Base-by-base conservation (phyloP, 2,888 invertebrate genomes). In the Halictus quadricinctus region DNA sequence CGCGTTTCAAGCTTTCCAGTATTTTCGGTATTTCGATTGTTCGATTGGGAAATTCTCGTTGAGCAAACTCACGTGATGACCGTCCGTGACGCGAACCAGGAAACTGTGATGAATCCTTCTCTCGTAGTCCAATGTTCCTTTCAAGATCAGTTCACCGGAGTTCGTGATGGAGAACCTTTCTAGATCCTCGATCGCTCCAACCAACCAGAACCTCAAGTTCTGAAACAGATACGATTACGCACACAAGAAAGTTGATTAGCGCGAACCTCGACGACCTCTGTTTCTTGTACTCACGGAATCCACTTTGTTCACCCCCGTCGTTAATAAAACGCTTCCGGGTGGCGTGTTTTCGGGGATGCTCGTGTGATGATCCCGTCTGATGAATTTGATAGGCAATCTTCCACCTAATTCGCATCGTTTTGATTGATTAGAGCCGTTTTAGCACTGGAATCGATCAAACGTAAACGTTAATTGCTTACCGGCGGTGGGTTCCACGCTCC, bases 51-150 rank as follows among this genome's bases (percentile, higher is more conserved):
- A 8, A 8, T 8, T 15, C 64, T 5, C 15, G 7, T 29, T 36
- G 5, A 2, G 8, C 1, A 6, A 46, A 94, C 96, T 95, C 94
- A 97, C 97, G 90, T 97, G 96, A 86, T 95, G 94, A 25, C 97
- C 97, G 94, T 98, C 98, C 0, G 98, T 97, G 76, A 97, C 98
- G 94, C 97, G 96, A 66, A 98, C 97, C 91, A 97, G 96, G 94
- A 98, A 97, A 82, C 96, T 95, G 94, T 98, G 98, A 54, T 95
- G 95, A 60, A 96, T 96, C 81, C 95, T 95, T 64, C 96, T 96
- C 94, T 98, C 98, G 93, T 96, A 98, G 95, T 98, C 98, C 79
- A 98, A 95, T 25, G 96, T 95, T 80, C 96, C 96, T 81, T 96
- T 96, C 80, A 98, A 95, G 25, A 97, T 95, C 73, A 98, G 95